Evolutionary conservation across 1,140 invertebrate genomes (phyloP).

Genomic region (Pygmarrhopalites habei): DNA sequence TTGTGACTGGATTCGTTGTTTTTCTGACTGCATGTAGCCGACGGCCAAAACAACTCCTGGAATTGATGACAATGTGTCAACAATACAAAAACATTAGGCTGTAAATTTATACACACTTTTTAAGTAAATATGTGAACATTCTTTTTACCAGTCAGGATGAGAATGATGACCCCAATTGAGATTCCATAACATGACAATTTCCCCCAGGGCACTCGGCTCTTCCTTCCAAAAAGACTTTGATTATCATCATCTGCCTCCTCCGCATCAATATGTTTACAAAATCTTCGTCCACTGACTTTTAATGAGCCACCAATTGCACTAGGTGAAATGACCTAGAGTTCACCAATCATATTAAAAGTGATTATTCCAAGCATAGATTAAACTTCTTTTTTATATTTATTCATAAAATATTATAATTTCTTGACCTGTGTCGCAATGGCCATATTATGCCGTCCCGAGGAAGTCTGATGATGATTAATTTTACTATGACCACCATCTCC

Average conservation of each 20-base stretch:
- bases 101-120: neutral
- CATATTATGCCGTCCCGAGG: too few species aligned
- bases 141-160: conserved; percentile 31
- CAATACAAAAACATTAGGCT: neutral
- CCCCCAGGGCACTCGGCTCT: conserved; percentile 4
- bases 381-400: too few species aligned
- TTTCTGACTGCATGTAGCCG: conserved; percentile 34
- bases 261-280: neutral
- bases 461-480: too few species aligned
- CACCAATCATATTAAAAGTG: too few species aligned
- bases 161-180: conserved; percentile 16
- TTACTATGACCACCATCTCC: too few species aligned
- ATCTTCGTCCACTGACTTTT: neutral
- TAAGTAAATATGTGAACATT: too few species aligned
- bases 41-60: conserved; percentile 30
- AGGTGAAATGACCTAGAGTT: conserved; percentile 33
- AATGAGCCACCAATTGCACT: conserved; percentile 28
- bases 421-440: too few species aligned
- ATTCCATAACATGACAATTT: conserved; percentile 19
- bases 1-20: conserved; percentile 16
- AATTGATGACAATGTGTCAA: neutral
- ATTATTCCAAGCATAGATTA: too few species aligned
- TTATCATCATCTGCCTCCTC: conserved; percentile 11
- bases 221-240: conserved; percentile 1
- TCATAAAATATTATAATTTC: too few species aligned